Base-by-base conservation (phyloP, 92 coral and sea anemone species). In the Epizoanthus fatuus region DNA sequence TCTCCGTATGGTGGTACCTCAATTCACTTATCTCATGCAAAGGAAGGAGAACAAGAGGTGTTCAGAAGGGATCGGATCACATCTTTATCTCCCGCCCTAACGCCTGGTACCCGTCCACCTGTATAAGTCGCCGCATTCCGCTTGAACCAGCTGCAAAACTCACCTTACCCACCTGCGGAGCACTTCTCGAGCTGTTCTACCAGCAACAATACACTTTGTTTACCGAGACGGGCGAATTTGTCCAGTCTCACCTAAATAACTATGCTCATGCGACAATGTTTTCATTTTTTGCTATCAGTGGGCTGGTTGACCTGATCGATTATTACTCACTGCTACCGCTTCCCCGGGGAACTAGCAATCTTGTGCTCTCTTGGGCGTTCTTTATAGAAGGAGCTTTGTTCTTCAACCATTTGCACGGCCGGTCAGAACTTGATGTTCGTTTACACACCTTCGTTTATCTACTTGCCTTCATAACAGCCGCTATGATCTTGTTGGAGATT, bases 211-310 rank as follows among this genome's bases (percentile, higher is more conserved):
- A 86, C 80, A 74, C 58, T 12, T 74, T 95, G 80, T 54, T 90
- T 54, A 84, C 84, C 89, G 63, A 80, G 20, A 75, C 88, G 56
- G 80, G 83, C 47, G 80, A 90, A 17, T 90, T 95, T 47, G 77
- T 84, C 0, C 64, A 68, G 5, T 85, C 76, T 22, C 87, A 89
- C 76, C 63, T 90, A 1, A 93, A 93, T 51, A 92, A 90, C 22
- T 89, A 93, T 64, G 89, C 91, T 10, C 98, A 95, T 53, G 58
- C 90, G 0, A 84, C 93, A 10, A 95, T 95, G 98, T 95, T 87
- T 73, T 80, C 89, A 29, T 88, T 93, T 89, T 95, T 95, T 67
- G 96, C 84, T 1, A 81, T 95, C 29, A 90, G 96, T 51, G 98
- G 98, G 32, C 59, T 93, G 0, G 84, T 95, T 13, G 98, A 95